These are phyloP conservation scores for Deilephila porcellus DNA, from an alignment of 2,888 invertebrate genomes.

Conservation along the genomic window DNA sequence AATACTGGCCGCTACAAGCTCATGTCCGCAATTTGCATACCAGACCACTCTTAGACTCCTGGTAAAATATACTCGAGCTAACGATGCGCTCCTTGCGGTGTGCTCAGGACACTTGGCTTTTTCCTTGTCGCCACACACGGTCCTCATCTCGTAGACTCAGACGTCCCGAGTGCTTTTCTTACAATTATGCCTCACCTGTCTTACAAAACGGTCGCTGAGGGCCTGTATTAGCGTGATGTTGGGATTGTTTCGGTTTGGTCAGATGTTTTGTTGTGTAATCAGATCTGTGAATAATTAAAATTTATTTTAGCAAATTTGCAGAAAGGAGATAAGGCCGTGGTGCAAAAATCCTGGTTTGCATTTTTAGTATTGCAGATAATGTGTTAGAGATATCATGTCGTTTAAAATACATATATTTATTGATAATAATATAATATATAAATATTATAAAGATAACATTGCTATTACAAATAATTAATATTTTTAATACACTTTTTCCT, in stretches of 20 bases:
- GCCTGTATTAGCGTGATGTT: neutral
- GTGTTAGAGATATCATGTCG: no score
- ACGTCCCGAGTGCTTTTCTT: slow-evolving; percentile 10
- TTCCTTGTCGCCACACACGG: slow-evolving; percentile 26
- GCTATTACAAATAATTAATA: no score
- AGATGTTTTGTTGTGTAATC: no score
- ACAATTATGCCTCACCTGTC: slow-evolving; percentile 8
- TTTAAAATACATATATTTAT: no score
- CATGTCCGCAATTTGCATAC: slow-evolving; percentile 7
- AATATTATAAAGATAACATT: no score
- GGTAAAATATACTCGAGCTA: slow-evolving; percentile 22
- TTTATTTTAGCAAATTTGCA: no score
- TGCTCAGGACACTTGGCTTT: slow-evolving; percentile 19
- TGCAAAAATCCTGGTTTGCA: no score
- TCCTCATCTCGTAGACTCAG: slow-evolving; percentile 5
- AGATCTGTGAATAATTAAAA: no score
- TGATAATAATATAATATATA: no score
- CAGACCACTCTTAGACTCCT: slow-evolving; percentile 15
- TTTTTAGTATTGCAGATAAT: no score
- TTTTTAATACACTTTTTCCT: slow-evolving; percentile 15
- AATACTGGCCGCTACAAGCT: neutral
- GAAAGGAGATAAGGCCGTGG: no score
- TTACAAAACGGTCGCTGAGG: neutral
- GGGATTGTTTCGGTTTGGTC: neutral
- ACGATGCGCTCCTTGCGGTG: slow-evolving; percentile 22